These are phyloP conservation scores for Colostygia pectinataria DNA, from an alignment of 2,888 invertebrate species.

Conservation along the genomic window DNA sequence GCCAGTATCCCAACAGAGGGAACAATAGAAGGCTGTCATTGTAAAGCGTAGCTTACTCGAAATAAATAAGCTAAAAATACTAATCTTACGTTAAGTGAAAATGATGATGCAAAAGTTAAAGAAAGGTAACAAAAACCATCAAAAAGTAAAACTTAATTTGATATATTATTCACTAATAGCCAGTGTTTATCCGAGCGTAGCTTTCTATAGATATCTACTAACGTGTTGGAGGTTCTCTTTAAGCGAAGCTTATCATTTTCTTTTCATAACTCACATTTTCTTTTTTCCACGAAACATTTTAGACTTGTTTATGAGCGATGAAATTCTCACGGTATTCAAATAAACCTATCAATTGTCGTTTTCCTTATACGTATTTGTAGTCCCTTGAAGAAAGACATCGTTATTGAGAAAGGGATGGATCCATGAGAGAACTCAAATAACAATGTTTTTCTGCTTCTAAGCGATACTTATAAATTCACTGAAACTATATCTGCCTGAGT, in stretches of 20 bases:
- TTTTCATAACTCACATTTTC: slow-evolving; percentile 1
- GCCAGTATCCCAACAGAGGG: too few relatives aligned
- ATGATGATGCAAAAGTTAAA: too few relatives aligned
- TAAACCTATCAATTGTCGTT: slow-evolving; percentile 5
- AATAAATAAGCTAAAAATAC: too few relatives aligned
- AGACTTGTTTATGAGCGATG: neutral
- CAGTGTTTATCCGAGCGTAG: neutral
- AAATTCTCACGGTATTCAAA: neutral
- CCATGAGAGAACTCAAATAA: neutral
- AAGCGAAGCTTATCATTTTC: slow-evolving; percentile 5
- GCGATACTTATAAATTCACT: too few relatives aligned
- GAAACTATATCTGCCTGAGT: too few relatives aligned
- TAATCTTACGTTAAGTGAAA: too few relatives aligned
- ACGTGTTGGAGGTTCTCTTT: neutral
- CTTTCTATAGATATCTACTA: too few relatives aligned
- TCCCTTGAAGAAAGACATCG: neutral
- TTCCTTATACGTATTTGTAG: slow-evolving; percentile 4
- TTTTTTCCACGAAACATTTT: neutral
- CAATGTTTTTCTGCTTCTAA: neutral
- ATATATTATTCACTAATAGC: neutral
- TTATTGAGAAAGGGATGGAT: neutral
- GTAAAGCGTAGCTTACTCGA: too few relatives aligned
- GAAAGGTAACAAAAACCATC: too few relatives aligned
- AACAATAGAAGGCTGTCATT: too few relatives aligned
- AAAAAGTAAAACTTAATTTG: too few relatives aligned